Percentiles rank a stretch among this genome's conserved stretches.
Evolutionary conservation across 2,113 vertebrate genomes (phyloP).

Genomic region (Cervus canadensis): DNA sequence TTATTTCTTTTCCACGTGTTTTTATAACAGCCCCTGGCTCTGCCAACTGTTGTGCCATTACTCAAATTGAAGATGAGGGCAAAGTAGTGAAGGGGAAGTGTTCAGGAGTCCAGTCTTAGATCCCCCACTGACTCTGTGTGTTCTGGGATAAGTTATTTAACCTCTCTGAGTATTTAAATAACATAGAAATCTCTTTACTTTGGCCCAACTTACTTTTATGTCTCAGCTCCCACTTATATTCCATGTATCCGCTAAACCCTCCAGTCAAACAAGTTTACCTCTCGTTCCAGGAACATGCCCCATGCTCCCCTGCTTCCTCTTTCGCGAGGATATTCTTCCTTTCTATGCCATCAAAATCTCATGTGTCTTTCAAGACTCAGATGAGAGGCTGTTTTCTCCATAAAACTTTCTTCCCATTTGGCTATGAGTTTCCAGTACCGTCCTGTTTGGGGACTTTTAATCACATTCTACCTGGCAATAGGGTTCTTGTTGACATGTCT

Average conservation of each 20-base stretch:
- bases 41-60: background rate
- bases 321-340: background rate
- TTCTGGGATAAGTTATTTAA: background rate
- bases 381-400: background rate
- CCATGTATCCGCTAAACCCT: background rate
- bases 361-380: background rate
- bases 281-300: background rate
- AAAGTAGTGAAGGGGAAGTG: background rate
- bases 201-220: background rate
- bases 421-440: background rate
- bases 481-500: background rate
- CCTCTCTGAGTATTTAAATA: background rate
- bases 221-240: background rate
- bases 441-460: background rate
- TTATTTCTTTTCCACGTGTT: background rate
- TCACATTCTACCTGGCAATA: background rate
- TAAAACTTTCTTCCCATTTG: background rate
- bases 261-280: background rate
- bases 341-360: background rate
- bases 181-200: background rate
- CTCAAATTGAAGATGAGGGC: background rate
- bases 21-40: background rate
- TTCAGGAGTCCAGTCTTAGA: background rate
- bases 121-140: background rate
- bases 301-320: background rate